Base-by-base conservation (phyloP, 2,888 invertebrate genomes). In the Phrixothrix hirtus region DNA sequence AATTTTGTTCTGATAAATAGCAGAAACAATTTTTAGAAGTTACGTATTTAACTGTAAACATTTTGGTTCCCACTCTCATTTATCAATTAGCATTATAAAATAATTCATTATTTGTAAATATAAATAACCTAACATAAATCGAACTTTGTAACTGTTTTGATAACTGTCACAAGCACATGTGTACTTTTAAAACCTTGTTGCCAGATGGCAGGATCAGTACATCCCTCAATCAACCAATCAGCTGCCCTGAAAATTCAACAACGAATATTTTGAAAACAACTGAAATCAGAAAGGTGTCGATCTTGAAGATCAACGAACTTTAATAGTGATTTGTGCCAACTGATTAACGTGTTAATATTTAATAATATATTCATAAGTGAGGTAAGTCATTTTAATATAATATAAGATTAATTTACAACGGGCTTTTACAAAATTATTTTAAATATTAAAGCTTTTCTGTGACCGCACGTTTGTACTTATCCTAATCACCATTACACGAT, bases 11-110 rank as follows among this genome's bases (percentile, higher is more conserved):
- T 3, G 78, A 75, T 36, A 80, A 61, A 67, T 75, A 75, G 34
- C 76, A 69, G 59, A 81, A 81, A 63, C 78, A 78, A 58, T 75
- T 77, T 61, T 78, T 79, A 17, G 70, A 72, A 49, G 75, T 62
- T 57, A 78, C 61, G 57, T 75, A 79, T 54, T 77, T 75, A 11
- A 81, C 72, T 9, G 61, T 66, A 44, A 81, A 75, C 35, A 71
- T 69, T 67, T 77, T 72, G 53, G n/a, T n/a, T n/a, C n/a, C n/a
- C n/a, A n/a, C n/a, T n/a, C n/a, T n/a, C 9, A 11, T 9, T 9
- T 21, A 21, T 21, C 7, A 21, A 21, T 21, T 4, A 21, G 25
- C 5, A 7, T 21, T 7, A 21, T 21, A 21, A 5, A 21, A 21
- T 21, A 5, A 5, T 21, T 4, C 7, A 21, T 25, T 27, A 10